These are phyloP conservation scores for Lindbergichthys nudifrons DNA, from an alignment of 2,797 vertebrate genomes.

Conservation along the genomic window DNA sequence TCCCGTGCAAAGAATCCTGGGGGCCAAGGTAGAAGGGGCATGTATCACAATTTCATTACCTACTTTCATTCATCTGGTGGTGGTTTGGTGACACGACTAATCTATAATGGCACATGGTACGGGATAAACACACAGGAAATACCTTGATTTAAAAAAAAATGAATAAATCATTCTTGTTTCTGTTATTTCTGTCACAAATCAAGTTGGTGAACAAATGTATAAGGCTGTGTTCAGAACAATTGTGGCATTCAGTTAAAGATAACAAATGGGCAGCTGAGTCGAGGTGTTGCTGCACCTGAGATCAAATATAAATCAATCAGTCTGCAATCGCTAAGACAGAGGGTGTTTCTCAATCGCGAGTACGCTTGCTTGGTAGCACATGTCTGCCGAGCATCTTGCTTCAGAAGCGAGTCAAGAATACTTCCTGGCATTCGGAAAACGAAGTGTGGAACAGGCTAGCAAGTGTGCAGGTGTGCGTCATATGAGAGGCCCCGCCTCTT, in stretches of 20 bases:
- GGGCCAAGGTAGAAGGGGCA: slow-evolving; percentile 92
- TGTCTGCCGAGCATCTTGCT: too few species aligned
- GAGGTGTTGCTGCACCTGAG: background rate
- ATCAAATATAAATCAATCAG: background rate
- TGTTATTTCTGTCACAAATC: background rate
- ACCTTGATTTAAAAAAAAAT: background rate
- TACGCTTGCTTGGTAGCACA: too few species aligned
- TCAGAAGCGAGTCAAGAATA: too few species aligned
- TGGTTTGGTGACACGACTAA: slow-evolving; percentile 58
- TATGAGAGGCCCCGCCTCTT: too few species aligned
- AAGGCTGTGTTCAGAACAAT: background rate
- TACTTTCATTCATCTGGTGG: slow-evolving; percentile 72
- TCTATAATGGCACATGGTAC: background rate
- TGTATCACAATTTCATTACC: slow-evolving; percentile 75
- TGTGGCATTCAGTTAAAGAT: background rate
- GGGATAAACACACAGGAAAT: background rate
- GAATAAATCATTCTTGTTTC: background rate
- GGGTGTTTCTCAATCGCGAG: too few species aligned
- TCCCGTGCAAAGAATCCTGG: slow-evolving; percentile 96
- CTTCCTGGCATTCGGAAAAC: too few species aligned
- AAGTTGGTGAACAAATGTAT: background rate
- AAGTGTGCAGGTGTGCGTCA: too few species aligned
- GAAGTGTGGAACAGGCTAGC: too few species aligned
- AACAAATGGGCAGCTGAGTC: background rate
- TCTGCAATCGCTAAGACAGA: background rate